Evolutionary conservation across 2,113 vertebrate genomes (phyloP), one percentile per base, ranked within the genome.

Genomic region (Andinoacara biseriatus): DNA sequence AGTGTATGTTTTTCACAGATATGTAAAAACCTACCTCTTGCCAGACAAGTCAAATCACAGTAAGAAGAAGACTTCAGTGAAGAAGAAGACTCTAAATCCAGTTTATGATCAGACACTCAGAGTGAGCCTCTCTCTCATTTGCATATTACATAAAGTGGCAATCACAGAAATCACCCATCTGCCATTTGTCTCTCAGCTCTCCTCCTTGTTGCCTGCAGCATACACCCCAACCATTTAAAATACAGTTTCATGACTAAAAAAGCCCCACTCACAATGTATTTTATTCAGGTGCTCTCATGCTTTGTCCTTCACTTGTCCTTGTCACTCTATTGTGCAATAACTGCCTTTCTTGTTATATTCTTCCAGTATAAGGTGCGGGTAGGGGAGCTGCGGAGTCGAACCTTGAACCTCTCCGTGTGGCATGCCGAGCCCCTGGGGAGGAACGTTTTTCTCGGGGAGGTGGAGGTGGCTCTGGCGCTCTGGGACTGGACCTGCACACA

Each of bases 321-420:
- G 33, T 15, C 46, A 17, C 10, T 15, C 15, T 17, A 6, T 49
- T 49, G 46, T 49, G 46, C 49, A 5, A 15, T 18, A 18, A 24
- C 4, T 74, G 76, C 14, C 56, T 54, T 49, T 67, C 11, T 78
- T n/a, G 29, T 20, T 43, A 24, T 80, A 2, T 10, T 60, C 10
- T 58, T 24, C 20, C 89, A 99, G 98, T 98, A 99, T 91, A 97
- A 97, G 46, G 81, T 99, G 81, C 94, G 95, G 20, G 89, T 95
- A 11, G 89, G 93, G 3, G 97, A 98, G 82, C 95, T 99, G 60
- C 93, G 90, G 69, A 94, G 96, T 33, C 96, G 98, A 24, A 96
- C 97, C 20, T 92, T 99, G 88, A 99, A 97, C 90, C 90, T 99
- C 75, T 99, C 98, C 0, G 98, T 99, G 90, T 99, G 98, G 98